Percentiles rank a stretch among this genome's conserved stretches.
These are phyloP conservation scores for Lymantria dispar DNA, from an alignment of 2,888 invertebrate genomes.

Conservation along the genomic window DNA sequence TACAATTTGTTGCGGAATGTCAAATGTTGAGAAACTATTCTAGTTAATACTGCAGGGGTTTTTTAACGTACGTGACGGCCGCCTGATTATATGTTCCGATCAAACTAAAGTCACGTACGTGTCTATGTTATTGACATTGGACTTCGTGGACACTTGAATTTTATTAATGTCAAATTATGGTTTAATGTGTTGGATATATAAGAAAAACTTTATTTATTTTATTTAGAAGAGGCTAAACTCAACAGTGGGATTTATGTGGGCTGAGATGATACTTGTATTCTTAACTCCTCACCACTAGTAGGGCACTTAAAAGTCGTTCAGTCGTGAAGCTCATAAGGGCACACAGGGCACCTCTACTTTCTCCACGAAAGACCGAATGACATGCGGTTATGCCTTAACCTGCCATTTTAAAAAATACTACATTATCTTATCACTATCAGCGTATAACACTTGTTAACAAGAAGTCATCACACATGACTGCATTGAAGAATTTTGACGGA, in stretches of 20 bases:
- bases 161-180: neutral
- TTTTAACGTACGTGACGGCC: conserved; percentile 50
- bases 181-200: neutral
- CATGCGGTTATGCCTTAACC: too few species aligned
- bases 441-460: conserved; percentile 65
- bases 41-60: conserved; percentile 23
- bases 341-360: too few species aligned
- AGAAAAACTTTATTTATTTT: neutral
- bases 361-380: too few species aligned
- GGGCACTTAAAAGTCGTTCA: too few species aligned
- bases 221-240: too few species aligned
- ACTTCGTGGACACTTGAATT: conserved; percentile 9
- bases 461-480: conserved; percentile 72
- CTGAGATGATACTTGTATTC: too few species aligned
- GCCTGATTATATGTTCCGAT: conserved; percentile 45
- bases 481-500: conserved; percentile 68
- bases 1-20: conserved; percentile 73
- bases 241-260: too few species aligned
- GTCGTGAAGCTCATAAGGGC: too few species aligned
- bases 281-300: too few species aligned
- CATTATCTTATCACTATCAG: conserved; percentile 68
- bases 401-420: too few species aligned
- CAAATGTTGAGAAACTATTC: conserved; percentile 69
- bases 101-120: conserved; percentile 12
- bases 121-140: conserved; percentile 29